Evolutionary conservation across 2,797 vertebrate species (phyloP).

Genomic region (Capromys pilorides): DNA sequence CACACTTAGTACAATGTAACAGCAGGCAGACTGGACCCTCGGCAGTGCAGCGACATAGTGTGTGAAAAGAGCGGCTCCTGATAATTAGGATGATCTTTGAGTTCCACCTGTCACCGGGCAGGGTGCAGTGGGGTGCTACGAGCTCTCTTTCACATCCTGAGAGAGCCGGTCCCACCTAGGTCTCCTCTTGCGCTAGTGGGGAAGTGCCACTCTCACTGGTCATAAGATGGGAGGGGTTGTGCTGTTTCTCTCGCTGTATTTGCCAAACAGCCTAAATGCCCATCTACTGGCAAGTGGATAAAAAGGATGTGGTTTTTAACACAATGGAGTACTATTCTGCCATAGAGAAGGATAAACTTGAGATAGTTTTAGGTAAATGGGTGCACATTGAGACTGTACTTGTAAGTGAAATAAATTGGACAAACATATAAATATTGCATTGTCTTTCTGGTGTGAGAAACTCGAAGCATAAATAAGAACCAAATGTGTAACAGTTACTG

Average conservation of each 20-base stretch:
- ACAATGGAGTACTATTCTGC: background rate
- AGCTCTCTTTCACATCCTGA: background rate
- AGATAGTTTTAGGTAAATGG: background rate
- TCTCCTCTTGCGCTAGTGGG: background rate
- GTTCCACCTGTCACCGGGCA: background rate
- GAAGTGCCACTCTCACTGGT: background rate
- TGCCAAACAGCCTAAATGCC: background rate
- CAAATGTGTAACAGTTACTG: too few relatives aligned
- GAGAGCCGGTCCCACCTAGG: background rate
- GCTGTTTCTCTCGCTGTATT: background rate
- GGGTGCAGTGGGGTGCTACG: background rate
- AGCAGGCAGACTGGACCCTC: background rate
- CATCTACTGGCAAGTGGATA: background rate
- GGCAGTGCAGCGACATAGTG: background rate
- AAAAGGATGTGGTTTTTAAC: background rate
- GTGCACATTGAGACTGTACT: background rate
- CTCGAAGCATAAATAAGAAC: too few relatives aligned
- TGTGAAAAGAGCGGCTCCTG: conserved; percentile 30
- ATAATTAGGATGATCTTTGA: background rate
- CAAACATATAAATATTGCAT: too few relatives aligned
- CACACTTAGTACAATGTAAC: background rate
- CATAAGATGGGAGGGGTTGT: background rate
- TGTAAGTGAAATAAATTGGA: background rate
- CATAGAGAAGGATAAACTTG: too few relatives aligned
- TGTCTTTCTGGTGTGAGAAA: too few relatives aligned